Percentiles rank a stretch among this genome's conserved stretches.
These are phyloP conservation scores for Mormyrus lacerda DNA, from an alignment of 2,113 vertebrate genomes.

Conservation along the genomic window DNA sequence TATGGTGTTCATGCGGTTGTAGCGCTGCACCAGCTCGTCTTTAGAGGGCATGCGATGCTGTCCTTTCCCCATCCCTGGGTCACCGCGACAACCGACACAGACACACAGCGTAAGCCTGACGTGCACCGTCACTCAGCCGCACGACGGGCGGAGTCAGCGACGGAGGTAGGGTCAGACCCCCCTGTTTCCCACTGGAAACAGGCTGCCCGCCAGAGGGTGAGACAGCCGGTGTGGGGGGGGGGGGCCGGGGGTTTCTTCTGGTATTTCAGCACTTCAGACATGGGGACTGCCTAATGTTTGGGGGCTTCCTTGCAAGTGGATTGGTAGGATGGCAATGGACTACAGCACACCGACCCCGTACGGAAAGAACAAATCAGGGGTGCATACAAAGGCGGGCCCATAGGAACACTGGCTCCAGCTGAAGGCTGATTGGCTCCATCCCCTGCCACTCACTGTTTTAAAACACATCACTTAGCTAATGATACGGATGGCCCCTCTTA, in stretches of 20 bases:
- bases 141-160: neutral
- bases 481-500: neutral
- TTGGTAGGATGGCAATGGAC: neutral
- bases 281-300: neutral
- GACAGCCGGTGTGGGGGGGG: neutral
- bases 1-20: constrained; percentile 97
- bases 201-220: neutral
- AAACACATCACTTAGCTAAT: neutral
- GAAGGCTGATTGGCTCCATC: neutral
- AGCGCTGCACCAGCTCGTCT: constrained; percentile 94
- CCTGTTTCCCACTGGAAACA: neutral
- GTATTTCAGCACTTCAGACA: neutral
- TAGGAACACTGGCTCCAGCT: neutral
- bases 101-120: neutral
- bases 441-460: neutral
- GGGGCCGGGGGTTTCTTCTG: neutral
- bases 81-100: constrained; percentile 20
- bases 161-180: neutral
- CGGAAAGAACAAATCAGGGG: constrained; percentile 6
- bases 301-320: neutral
- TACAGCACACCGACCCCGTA: constrained; percentile 19
- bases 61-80: constrained; percentile 96
- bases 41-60: constrained; percentile 98
- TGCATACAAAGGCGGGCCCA: neutral
- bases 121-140: neutral